These are phyloP conservation scores for Crambe crambe DNA, from an alignment of 37 sponge, comb jelly and placozoan genomes.

Conservation along the genomic window DNA sequence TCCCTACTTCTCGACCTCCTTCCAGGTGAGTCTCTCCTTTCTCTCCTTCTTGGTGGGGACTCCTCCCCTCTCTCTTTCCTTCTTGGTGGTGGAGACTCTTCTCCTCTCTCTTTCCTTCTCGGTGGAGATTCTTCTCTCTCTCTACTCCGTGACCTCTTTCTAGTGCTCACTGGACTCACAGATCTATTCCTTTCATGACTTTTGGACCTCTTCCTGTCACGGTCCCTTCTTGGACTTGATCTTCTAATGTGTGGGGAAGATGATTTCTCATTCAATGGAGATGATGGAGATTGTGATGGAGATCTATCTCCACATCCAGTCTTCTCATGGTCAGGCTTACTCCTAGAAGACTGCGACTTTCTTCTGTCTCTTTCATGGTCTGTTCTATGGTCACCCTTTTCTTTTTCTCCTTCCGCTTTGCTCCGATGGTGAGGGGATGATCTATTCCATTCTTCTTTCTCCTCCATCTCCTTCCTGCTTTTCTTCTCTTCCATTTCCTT, in stretches of 20 bases:
- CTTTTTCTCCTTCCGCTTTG: not conserved
- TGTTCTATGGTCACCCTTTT: not conserved
- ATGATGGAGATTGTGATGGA: not conserved
- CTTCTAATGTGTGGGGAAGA: not conserved
- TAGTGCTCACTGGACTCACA: not conserved
- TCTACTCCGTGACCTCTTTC: not conserved
- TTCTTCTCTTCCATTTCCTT: not conserved
- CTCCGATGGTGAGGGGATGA: not conserved
- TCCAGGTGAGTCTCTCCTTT: not conserved
- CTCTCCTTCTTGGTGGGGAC: too few relatives aligned
- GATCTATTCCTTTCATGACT: too few relatives aligned
- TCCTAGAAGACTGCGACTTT: not conserved
- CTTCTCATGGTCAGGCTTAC: not conserved
- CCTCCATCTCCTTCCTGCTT: not conserved
- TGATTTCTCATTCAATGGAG: not conserved
- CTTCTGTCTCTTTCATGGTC: not conserved
- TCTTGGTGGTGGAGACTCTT: not conserved
- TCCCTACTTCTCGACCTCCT: not conserved
- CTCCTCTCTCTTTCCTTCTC: conserved; percentile 7
- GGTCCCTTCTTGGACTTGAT: not conserved
- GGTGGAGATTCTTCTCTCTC: not conserved
- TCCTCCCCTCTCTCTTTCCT: not conserved
- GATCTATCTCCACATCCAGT: not conserved
- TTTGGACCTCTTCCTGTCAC: not conserved
- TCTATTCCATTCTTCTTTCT: not conserved